phyloP scores from a whole-genome alignment of 2,113 vertebrate species.

The Danio rerio region GRCz12tu NC_133180.1:42604001-42604500 shows the following conservation, averaged over 20 bases:
- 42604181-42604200: too few relatives aligned
- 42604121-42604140: conserved; percentile 87
- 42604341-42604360: conserved; percentile 90
- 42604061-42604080: conserved; percentile 85
- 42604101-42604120: conserved; percentile 81
- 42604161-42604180: neutral
- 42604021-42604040: conserved; percentile 80
- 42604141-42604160: conserved; percentile 76
- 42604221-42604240: too few relatives aligned
- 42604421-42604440: conserved; percentile 89
- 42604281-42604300: neutral
- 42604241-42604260: too few relatives aligned
- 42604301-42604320: neutral
- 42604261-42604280: too few relatives aligned
- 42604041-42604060: conserved; percentile 86
- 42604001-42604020: conserved; percentile 42
- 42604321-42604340: conserved; percentile 61
- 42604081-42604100: conserved; percentile 86
- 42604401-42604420: conserved; percentile 82
- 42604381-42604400: conserved; percentile 75
- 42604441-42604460: conserved; percentile 83
- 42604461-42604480: conserved; percentile 85
- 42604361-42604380: conserved; percentile 75
- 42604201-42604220: too few relatives aligned
- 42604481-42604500: conserved; percentile 90